These are phyloP conservation scores for Boleophthalmus pectinirostris DNA, from an alignment of 2,113 vertebrate genomes.

Conservation along the genomic window DNA sequence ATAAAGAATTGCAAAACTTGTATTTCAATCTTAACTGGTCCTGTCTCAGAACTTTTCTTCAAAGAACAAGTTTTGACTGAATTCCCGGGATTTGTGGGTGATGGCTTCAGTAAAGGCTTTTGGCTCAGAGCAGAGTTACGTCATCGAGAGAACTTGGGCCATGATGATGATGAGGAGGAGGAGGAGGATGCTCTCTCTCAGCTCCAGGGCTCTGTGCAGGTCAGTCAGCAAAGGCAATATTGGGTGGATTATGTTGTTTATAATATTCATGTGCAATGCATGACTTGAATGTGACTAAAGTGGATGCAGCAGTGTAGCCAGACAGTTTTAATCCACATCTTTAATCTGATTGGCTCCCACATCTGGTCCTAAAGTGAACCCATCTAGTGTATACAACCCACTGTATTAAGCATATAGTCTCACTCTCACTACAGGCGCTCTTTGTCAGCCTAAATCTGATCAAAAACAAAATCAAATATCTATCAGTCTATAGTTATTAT, in stretches of 20 bases:
- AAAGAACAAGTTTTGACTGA: not conserved
- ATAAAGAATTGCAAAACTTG: no score
- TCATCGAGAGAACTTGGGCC: not conserved
- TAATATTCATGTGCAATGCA: not conserved
- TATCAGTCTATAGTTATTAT: no score
- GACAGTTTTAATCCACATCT: conserved; percentile 46
- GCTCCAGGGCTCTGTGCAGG: conserved; percentile 6
- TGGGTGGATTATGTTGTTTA: not conserved
- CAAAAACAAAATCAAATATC: not conserved
- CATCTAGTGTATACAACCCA: not conserved
- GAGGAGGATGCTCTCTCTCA: not conserved
- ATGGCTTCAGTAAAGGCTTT: not conserved
- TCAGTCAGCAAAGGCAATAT: conserved; percentile 1
- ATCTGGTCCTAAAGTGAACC: conserved; percentile 31
- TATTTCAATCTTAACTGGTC: not conserved
- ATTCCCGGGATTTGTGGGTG: not conserved
- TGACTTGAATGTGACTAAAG: not conserved
- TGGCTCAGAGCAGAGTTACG: conserved; percentile 9
- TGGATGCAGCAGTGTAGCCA: not conserved
- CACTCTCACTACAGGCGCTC: not conserved
- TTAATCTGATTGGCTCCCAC: conserved; percentile 41
- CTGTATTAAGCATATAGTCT: not conserved
- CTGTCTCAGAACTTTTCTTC: not conserved
- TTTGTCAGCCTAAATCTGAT: not conserved
- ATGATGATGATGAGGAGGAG: not conserved